Evolutionary conservation across 2,113 vertebrate species (phyloP).

Genomic region (Prionailurus bengalensis): DNA sequence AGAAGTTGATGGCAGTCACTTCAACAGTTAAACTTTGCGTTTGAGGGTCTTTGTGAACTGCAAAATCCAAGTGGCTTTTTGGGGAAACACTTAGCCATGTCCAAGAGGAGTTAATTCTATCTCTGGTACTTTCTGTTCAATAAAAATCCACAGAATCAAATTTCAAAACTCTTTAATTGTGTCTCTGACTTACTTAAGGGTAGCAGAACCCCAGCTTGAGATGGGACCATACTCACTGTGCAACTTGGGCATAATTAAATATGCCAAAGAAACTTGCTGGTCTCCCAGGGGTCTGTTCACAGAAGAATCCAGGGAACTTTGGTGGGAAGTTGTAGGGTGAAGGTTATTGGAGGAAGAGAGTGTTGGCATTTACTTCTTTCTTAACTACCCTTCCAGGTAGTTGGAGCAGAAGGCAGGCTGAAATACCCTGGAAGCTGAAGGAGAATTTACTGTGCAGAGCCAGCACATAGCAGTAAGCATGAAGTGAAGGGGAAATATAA

Average conservation of each 20-base stretch:
- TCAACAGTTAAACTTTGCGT: not conserved
- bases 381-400: not conserved
- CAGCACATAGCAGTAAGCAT: not conserved
- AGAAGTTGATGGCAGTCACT: not conserved
- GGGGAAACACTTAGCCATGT: not conserved
- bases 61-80: not conserved
- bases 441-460: not conserved
- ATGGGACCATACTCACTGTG: not conserved
- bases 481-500: not conserved
- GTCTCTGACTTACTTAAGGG: not conserved
- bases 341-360: not conserved
- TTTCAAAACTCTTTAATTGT: not conserved
- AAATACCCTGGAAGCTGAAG: not conserved
- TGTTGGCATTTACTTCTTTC: not conserved
- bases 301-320: not conserved
- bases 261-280: not conserved
- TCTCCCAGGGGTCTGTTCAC: not conserved
- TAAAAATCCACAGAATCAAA: constrained; percentile 15
- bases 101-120: not conserved
- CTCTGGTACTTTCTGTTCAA: not conserved
- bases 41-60: not conserved
- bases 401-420: not conserved
- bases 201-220: not conserved
- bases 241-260: not conserved
- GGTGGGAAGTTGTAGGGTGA: not conserved